A percentile compares a stretch with the other conserved stretches of the same genome.
Evolutionary conservation across 1,140 invertebrate species (phyloP).

Genomic region (Magallana ariakensis): DNA sequence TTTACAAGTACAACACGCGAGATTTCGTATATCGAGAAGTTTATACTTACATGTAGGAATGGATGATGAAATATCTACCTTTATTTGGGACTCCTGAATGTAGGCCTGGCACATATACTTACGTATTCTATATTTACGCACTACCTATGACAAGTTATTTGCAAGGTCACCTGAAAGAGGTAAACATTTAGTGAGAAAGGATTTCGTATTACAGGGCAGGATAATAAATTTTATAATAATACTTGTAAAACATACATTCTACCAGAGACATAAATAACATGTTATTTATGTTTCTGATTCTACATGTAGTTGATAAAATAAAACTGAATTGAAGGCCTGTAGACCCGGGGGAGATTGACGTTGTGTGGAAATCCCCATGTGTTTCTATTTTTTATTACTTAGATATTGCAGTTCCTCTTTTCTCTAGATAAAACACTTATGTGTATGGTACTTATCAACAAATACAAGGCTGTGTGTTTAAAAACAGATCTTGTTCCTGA

Average conservation of each 20-base stretch:
- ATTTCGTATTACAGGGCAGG: too few species aligned
- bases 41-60: not conserved
- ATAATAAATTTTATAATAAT: too few species aligned
- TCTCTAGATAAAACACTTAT: not conserved
- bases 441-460: not conserved
- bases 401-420: too few species aligned
- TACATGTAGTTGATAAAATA: too few species aligned
- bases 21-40: not conserved
- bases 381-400: too few species aligned
- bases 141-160: not conserved
- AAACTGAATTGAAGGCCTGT: too few species aligned
- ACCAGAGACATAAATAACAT: too few species aligned
- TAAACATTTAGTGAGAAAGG: too few species aligned
- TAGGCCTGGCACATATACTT: not conserved
- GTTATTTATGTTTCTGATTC: too few species aligned
- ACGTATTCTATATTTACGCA: not conserved
- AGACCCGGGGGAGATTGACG: too few species aligned
- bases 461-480: constrained; percentile 4
- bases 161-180: not conserved
- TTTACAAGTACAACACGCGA: not conserved
- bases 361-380: too few species aligned
- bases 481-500: constrained; percentile 1
- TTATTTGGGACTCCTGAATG: not conserved
- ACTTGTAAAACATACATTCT: too few species aligned
- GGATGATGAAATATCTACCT: constrained; percentile 2